Conservation (phyloP, 2,113 vertebrate genomes). For the Rhodinocichla rosea region DNA sequence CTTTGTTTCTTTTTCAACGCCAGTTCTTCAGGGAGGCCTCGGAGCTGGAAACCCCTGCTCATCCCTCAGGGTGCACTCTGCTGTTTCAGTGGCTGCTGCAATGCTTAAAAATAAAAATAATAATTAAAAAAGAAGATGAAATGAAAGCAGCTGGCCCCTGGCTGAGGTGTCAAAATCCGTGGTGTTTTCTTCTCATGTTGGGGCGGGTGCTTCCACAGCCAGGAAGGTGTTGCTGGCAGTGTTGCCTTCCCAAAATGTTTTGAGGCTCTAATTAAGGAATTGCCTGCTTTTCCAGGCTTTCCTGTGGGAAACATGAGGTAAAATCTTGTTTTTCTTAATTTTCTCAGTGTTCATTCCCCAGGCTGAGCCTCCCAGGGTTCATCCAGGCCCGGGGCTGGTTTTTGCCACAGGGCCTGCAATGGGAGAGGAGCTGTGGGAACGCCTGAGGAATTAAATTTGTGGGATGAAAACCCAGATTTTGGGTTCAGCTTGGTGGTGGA, state of each 20-base stretch:
- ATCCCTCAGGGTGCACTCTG: neutral
- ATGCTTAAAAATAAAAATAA: neutral
- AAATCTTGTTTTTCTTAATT: neutral
- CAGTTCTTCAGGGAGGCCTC: neutral
- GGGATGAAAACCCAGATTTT: neutral
- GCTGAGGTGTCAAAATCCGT: neutral
- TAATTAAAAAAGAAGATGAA: neutral
- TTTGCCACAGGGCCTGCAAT: fast-evolving
- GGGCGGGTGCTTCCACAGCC: neutral
- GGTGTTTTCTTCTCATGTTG: neutral
- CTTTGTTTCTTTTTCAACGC: neutral
- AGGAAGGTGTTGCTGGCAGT: neutral
- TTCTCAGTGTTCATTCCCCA: neutral
- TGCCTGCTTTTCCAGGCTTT: neutral
- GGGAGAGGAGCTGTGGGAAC: neutral
- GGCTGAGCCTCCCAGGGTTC: neutral
- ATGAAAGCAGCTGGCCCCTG: neutral
- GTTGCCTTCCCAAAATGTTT: neutral
- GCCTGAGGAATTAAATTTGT: neutral
- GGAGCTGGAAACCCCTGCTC: fast-evolving
- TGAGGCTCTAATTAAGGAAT: neutral
- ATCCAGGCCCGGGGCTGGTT: neutral
- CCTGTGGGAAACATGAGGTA: neutral
- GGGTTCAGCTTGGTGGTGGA: neutral
- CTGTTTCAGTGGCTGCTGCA: neutral